These are phyloP conservation scores for Drosophila trichaetosa DNA, from an alignment of 2,888 invertebrate genomes.

Conservation along the genomic window DNA sequence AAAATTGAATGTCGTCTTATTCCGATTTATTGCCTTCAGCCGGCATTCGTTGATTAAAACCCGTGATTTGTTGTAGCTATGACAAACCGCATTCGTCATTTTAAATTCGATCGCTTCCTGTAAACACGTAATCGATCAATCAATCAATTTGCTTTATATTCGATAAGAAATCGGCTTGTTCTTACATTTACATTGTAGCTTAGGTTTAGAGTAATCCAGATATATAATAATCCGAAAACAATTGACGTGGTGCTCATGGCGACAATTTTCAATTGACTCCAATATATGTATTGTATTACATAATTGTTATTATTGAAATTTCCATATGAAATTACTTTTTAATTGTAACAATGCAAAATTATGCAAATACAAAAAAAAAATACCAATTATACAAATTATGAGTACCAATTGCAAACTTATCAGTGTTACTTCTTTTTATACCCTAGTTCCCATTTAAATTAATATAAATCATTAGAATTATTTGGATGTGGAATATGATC, in stretches of 20 bases:
- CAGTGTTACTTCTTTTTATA: not conserved
- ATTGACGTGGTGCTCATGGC: not conserved
- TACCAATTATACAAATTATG: no score
- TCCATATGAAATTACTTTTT: not conserved
- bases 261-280: not conserved
- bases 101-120: slow-evolving; percentile 17
- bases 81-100: slow-evolving; percentile 27
- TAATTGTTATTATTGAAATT: not conserved
- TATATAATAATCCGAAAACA: no score
- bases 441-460: not conserved
- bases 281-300: not conserved
- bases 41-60: slow-evolving; percentile 8
- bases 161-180: not conserved
- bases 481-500: not conserved
- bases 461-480: not conserved
- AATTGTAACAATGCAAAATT: not conserved
- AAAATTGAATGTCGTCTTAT: not conserved
- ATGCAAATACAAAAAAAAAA: no score
- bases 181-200: not conserved
- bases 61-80: slow-evolving; percentile 5
- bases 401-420: no score
- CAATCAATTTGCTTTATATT: not conserved
- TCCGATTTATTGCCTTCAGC: slow-evolving; percentile 26
- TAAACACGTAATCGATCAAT: not conserved
- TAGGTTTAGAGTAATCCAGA: not conserved